Percentiles rank a stretch among this genome's conserved stretches.
These are phyloP conservation scores for Cydia amplana DNA, from an alignment of 1,140 invertebrate species.

Conservation along the genomic window DNA sequence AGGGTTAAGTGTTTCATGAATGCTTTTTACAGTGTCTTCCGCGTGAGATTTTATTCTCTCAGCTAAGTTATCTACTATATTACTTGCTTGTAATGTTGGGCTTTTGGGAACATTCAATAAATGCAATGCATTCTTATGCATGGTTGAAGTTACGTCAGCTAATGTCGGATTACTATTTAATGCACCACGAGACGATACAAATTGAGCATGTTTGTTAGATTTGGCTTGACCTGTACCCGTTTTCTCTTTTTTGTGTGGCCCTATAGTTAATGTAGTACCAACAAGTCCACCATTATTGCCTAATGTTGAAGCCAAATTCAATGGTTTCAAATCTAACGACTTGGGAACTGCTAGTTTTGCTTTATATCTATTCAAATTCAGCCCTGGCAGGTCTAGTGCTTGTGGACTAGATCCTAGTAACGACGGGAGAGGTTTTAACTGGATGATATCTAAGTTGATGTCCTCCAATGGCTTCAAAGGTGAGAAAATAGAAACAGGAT, in stretches of 20 bases:
- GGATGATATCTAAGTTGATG: conserved; percentile 46
- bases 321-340: conserved; percentile 44
- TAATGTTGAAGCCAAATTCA: conserved; percentile 40
- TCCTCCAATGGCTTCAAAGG: conserved; percentile 37
- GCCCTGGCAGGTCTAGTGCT: conserved; percentile 33
- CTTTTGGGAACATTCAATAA: conserved; percentile 33
- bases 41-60: conserved; percentile 6
- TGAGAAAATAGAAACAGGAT: conserved; percentile 29
- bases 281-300: conserved; percentile 39
- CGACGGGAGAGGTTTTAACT: conserved; percentile 35
- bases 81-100: conserved; percentile 33
- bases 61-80: conserved; percentile 23
- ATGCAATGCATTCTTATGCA: conserved; percentile 38
- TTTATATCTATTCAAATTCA: conserved; percentile 46
- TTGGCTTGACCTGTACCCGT: neutral
- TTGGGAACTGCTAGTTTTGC: conserved; percentile 50
- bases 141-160: conserved; percentile 37
- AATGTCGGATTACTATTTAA: conserved; percentile 37
- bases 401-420: conserved; percentile 18
- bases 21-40: conserved; percentile 37
- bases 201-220: neutral
- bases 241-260: conserved; percentile 24
- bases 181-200: neutral
- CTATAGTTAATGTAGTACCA: conserved; percentile 36
- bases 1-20: conserved; percentile 11